Conservation (phyloP, 2,113 vertebrate genomes). For the Heteronetta atricapilla region DNA sequence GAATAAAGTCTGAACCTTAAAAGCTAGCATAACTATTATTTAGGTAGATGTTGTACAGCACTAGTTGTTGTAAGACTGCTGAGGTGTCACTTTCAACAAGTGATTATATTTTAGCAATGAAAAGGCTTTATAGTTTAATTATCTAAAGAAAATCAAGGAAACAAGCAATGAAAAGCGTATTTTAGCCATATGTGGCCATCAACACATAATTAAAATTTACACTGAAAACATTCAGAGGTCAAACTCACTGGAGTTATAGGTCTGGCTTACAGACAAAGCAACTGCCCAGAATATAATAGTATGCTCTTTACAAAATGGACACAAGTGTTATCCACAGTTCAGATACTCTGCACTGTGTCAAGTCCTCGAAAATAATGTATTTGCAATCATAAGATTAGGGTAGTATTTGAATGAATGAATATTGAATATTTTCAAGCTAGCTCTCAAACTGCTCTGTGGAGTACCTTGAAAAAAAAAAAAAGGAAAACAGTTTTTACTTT, state of each 20-base stretch:
- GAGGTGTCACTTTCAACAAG: not conserved
- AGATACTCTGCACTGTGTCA: not conserved
- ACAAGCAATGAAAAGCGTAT: not conserved
- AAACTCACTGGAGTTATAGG: not conserved
- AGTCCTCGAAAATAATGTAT: not conserved
- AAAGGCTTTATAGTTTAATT: not conserved
- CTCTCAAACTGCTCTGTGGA: not conserved
- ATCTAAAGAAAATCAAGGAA: not conserved
- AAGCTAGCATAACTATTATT: not conserved
- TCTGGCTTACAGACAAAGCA: not conserved
- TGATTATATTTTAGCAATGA: not conserved
- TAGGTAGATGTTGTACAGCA: not conserved
- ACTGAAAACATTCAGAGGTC: not conserved
- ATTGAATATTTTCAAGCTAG: not conserved
- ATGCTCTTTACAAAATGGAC: not conserved
- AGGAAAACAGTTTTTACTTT: not conserved
- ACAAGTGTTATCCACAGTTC: not conserved
- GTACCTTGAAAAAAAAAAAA: not conserved
- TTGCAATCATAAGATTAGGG: not conserved
- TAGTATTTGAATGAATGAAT: not conserved
- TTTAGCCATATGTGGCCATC: not conserved
- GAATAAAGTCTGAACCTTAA: not conserved
- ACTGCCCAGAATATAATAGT: not conserved
- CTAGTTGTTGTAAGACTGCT: not conserved
- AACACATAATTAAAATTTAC: not conserved